Evolutionary conservation across 37 sponge, comb jelly and placozoan species (phyloP), one percentile per base, ranked within the genome.

Genomic region (Agelas oroides): DNA sequence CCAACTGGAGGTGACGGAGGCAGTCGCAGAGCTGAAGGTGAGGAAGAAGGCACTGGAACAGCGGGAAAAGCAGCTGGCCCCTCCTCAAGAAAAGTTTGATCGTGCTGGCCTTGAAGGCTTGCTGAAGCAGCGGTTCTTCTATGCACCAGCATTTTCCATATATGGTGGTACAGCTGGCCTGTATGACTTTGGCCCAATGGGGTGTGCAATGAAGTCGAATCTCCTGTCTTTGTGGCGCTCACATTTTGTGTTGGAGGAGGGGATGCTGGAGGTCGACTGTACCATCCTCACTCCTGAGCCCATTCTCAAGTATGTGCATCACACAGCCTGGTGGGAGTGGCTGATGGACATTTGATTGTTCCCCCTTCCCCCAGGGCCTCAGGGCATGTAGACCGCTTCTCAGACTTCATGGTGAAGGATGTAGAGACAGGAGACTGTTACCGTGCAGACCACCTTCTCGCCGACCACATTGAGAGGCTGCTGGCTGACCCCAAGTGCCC

Each of bases 331-430:
- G 46, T 46, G 8, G 46, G n/a, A n/a, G n/a, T n/a, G n/a, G n/a
- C n/a, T n/a, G n/a, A n/a, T n/a, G n/a, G n/a, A 46, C 46, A 12
- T 46, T 46, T 8, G 6, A 8, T 8, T 46, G 8, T 8, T 46
- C 6, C 56, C 2, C 56, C 55, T 25, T 8, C 20, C 14, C 36
- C 11, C 53, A 88, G 97, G 36, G 88, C 97, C 12, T 96, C 97
- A 8, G 99, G 99, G 0, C 99, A 98, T 63, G 92, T 87, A 28
- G 99, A 98, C 24, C 53, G 92, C 78, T 98, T 98, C 71, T 77
- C 90, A 76, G 99, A 98, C 69, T 83, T 87, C 77, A 94, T 98
- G 97, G 99, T 98, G 55, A 96, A 95, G 75, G 99, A 98, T 73
- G 59, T 86, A 6, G 78, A 83, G 69, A 96, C 95, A 30, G 99